phyloP scores from a whole-genome alignment of 2,888 invertebrate genomes.

The Endotricha flammealis region DNA sequence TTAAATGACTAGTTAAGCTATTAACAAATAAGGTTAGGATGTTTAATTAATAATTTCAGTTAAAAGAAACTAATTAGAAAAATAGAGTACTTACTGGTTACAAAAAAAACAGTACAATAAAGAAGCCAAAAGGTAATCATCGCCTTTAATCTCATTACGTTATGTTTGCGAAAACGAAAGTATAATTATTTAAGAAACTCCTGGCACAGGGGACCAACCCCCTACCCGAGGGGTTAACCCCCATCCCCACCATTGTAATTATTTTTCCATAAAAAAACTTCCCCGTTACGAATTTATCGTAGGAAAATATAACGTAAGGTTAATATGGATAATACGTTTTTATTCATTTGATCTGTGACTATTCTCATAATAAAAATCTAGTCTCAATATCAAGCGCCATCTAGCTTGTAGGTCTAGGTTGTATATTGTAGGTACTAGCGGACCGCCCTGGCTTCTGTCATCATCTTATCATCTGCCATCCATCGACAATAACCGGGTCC shows the following conservation, averaged over 20 bases:
- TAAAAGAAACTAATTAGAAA: too few relatives aligned
- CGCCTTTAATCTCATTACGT: conserved; percentile 58
- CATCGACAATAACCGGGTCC: too few relatives aligned
- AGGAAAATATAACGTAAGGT: conserved; percentile 28
- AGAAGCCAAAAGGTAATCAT: conserved; percentile 54
- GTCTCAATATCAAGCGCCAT: too few relatives aligned
- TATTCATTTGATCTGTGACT: not conserved
- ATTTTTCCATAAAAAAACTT: conserved; percentile 66
- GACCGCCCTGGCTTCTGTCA: too few relatives aligned
- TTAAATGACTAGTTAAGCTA: too few relatives aligned
- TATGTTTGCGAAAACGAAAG: conserved; percentile 55
- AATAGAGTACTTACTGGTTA: too few relatives aligned
- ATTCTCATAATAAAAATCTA: not conserved
- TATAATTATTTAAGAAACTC: conserved; percentile 68
- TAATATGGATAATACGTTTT: conserved; percentile 24
- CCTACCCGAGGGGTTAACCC: conserved; percentile 20
- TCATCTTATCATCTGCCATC: too few relatives aligned
- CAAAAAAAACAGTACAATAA: conserved; percentile 29
- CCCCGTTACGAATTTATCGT: conserved; percentile 42
- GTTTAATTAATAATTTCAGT: too few relatives aligned
- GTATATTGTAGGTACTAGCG: too few relatives aligned
- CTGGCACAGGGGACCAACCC: conserved; percentile 33
- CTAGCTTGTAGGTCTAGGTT: too few relatives aligned
- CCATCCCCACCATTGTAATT: conserved; percentile 52
- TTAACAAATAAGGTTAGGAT: too few relatives aligned